Evolutionary conservation across 2,113 vertebrate genomes (phyloP).

Genomic region (Polyodon spathula): DNA sequence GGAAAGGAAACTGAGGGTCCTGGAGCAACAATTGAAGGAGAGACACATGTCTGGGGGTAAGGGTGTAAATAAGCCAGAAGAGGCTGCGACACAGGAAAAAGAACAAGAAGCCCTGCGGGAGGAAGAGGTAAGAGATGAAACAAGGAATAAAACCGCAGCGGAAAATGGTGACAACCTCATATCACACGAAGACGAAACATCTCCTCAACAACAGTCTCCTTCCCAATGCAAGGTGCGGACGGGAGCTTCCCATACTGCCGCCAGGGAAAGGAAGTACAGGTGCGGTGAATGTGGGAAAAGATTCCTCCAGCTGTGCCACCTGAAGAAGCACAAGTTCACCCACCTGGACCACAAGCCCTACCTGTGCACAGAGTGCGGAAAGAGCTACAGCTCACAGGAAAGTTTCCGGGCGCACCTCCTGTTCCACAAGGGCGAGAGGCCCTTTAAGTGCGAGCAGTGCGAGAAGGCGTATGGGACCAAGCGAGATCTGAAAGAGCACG

Average conservation of each 20-base stretch:
- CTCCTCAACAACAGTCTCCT: not conserved
- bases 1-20: constrained; percentile 9
- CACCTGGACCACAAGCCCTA: constrained; percentile 47
- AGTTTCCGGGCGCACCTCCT: constrained; percentile 45
- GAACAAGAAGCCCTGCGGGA: constrained; percentile 73
- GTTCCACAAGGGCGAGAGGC: constrained; percentile 48
- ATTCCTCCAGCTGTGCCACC: constrained; percentile 48
- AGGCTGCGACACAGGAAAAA: constrained; percentile 73
- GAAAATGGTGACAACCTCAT: not conserved
- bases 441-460: constrained; percentile 64
- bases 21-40: constrained; percentile 11
- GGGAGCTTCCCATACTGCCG: constrained; percentile 14
- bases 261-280: constrained; percentile 42
- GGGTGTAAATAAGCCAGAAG: constrained; percentile 50
- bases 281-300: constrained; percentile 45
- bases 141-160: not conserved
- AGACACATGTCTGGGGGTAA: not conserved
- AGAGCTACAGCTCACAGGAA: constrained; percentile 47
- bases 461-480: constrained; percentile 65
- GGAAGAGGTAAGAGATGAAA: not conserved
- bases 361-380: constrained; percentile 42
- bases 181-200: not conserved
- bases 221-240: not conserved
- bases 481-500: constrained; percentile 67
- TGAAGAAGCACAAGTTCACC: constrained; percentile 45